Conservation (phyloP, 2,113 vertebrate species). For the Trinectes maculatus region DNA sequence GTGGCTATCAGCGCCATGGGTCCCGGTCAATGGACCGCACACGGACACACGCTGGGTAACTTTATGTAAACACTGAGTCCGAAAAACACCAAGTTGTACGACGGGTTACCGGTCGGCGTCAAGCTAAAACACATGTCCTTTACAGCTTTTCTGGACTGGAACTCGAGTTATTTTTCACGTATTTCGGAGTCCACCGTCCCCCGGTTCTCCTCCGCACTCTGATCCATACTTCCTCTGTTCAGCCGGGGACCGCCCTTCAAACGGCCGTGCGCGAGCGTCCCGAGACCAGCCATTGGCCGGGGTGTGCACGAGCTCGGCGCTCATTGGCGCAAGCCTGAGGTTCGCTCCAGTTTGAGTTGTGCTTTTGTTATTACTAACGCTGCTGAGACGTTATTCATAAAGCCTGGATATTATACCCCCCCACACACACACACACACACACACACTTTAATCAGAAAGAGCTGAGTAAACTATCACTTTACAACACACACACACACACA, state of each 20-base stretch:
- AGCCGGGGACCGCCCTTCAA: conserved; percentile 75
- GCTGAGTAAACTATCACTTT: conserved; percentile 23
- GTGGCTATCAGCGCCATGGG: conserved; percentile 78
- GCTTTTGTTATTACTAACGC: conserved; percentile 72
- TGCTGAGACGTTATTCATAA: conserved; percentile 74
- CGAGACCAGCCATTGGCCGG: conserved; percentile 71
- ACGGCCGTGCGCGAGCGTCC: conserved; percentile 46
- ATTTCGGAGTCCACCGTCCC: neutral
- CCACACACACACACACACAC: neutral
- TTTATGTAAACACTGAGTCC: neutral
- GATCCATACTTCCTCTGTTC: conserved; percentile 65
- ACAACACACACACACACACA: neutral
- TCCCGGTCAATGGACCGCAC: conserved; percentile 28
- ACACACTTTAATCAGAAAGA: conserved; percentile 30
- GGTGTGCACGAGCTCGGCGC: conserved; percentile 39
- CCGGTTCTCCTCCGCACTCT: conserved; percentile 3
- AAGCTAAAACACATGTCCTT: neutral
- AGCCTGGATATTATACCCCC: conserved; percentile 28
- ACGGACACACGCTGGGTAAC: conserved; percentile 1
- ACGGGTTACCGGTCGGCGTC: fast-evolving
- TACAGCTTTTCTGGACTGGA: neutral
- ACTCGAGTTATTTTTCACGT: neutral
- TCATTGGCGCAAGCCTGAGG: conserved; percentile 72
- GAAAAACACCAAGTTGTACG: neutral
- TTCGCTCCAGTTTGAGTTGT: conserved; percentile 78